A percentile compares a stretch with the other conserved stretches of the same genome.
Conservation (phyloP, 2,113 vertebrate species). For the Hoplias malabaricus region DNA sequence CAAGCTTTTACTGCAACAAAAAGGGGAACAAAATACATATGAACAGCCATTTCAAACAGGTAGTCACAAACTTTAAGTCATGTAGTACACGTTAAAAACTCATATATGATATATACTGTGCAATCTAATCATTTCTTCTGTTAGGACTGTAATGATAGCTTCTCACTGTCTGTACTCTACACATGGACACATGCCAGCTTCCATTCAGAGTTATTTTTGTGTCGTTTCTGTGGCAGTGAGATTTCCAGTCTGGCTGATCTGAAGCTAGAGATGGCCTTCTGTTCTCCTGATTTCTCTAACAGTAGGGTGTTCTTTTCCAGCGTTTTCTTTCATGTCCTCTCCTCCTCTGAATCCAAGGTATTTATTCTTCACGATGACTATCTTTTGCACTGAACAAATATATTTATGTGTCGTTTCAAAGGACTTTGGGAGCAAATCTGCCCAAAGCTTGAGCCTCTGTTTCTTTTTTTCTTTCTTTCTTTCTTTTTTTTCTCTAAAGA, state of each 20-base stretch:
- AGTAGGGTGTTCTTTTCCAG: conserved; percentile 63
- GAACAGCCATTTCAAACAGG: too few relatives aligned
- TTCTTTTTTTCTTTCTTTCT: too few relatives aligned
- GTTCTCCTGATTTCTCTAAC: conserved; percentile 68
- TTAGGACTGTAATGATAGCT: neutral
- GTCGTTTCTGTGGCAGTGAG: conserved; percentile 58
- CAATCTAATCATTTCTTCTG: conserved; percentile 14
- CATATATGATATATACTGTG: neutral
- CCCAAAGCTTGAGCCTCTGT: conserved; percentile 63
- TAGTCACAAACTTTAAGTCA: too few relatives aligned
- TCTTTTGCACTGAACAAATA: conserved; percentile 58
- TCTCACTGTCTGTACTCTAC: neutral
- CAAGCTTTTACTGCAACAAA: too few relatives aligned
- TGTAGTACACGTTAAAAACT: too few relatives aligned
- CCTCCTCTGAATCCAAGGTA: conserved; percentile 68
- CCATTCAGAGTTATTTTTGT: conserved; percentile 39
- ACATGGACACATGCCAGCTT: conserved; percentile 18
- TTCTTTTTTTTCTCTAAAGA: conserved; percentile 56
- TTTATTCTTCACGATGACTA: conserved; percentile 71
- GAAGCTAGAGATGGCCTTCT: conserved; percentile 49
- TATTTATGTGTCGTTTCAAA: conserved; percentile 67
- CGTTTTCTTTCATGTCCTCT: conserved; percentile 68
- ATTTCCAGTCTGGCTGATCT: conserved; percentile 64
- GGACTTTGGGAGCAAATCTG: conserved; percentile 71
- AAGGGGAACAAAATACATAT: too few relatives aligned